These are phyloP conservation scores for Catharus ustulatus DNA, from an alignment of 2,797 vertebrate genomes.

Conservation along the genomic window DNA sequence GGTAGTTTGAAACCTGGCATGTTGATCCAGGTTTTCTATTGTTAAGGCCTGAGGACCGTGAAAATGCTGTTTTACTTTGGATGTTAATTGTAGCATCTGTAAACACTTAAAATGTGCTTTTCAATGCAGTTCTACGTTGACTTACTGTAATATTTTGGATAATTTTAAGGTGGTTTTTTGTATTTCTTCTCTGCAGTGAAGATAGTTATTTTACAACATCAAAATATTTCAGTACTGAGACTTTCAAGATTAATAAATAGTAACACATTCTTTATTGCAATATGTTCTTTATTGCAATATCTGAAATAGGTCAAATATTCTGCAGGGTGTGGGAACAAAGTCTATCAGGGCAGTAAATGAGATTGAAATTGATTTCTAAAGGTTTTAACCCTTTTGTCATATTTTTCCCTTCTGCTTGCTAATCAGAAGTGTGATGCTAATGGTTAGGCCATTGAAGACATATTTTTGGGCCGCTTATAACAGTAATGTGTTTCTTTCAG, in stretches of 20 bases:
- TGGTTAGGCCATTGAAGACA: neutral
- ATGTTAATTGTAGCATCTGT: neutral
- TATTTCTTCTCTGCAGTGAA: neutral
- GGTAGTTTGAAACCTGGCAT: neutral
- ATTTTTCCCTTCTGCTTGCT: neutral
- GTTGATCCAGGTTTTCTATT: neutral
- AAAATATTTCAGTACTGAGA: neutral
- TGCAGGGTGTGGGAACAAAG: neutral
- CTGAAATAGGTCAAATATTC: neutral
- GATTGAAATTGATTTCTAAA: neutral
- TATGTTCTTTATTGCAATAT: neutral
- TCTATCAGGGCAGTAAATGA: neutral
- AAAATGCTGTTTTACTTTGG: neutral
- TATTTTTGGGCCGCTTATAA: constrained; percentile 8
- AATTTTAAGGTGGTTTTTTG: neutral
- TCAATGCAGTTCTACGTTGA: neutral
- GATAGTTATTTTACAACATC: neutral
- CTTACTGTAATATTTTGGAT: neutral
- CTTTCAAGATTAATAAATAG: neutral
- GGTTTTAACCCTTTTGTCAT: neutral
- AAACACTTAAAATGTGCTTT: neutral
- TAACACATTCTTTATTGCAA: neutral
- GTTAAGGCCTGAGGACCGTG: neutral
- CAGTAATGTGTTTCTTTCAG: constrained; percentile 74
- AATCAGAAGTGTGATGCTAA: neutral